A percentile compares a stretch with the other conserved stretches of the same genome.
Evolutionary conservation across 2,888 invertebrate species (phyloP).

Genomic region (Rhimphoctona megacephalus): DNA sequence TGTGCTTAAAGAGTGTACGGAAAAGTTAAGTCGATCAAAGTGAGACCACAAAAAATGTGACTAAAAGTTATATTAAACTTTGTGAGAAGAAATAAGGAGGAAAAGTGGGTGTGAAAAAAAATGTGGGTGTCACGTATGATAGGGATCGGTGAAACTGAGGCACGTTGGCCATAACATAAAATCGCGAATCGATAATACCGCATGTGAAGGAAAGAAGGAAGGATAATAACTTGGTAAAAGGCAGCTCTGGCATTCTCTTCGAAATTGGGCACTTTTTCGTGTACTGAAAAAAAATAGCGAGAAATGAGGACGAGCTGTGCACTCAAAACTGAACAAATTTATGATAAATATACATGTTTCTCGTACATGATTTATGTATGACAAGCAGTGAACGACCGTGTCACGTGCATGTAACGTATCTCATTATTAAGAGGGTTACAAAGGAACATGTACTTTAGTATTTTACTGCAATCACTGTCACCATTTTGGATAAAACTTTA

Average conservation of each 20-base stretch:
- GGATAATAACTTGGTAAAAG: slow-evolving; percentile 23
- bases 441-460: background rate
- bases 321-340: slow-evolving; percentile 26
- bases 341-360: slow-evolving; percentile 7
- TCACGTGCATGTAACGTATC: background rate
- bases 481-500: background rate
- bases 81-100: background rate
- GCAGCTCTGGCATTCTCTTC: slow-evolving; percentile 25
- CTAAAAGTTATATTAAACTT: slow-evolving; percentile 5
- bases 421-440: background rate
- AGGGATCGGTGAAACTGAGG: slow-evolving; percentile 11
- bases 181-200: slow-evolving; percentile 59
- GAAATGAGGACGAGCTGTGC: slow-evolving; percentile 16
- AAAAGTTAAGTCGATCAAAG: background rate
- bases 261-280: slow-evolving; percentile 42
- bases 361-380: background rate
- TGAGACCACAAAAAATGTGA: background rate
- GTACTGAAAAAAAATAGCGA: slow-evolving; percentile 43
- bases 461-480: background rate
- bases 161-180: slow-evolving; percentile 50
- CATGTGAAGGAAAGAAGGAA: background rate
- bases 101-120: slow-evolving; percentile 35
- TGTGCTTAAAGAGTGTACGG: background rate
- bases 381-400: background rate
- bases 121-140: slow-evolving; percentile 25